Evolutionary conservation across 2,888 invertebrate species (phyloP).

Genomic region (Buathra laborator): DNA sequence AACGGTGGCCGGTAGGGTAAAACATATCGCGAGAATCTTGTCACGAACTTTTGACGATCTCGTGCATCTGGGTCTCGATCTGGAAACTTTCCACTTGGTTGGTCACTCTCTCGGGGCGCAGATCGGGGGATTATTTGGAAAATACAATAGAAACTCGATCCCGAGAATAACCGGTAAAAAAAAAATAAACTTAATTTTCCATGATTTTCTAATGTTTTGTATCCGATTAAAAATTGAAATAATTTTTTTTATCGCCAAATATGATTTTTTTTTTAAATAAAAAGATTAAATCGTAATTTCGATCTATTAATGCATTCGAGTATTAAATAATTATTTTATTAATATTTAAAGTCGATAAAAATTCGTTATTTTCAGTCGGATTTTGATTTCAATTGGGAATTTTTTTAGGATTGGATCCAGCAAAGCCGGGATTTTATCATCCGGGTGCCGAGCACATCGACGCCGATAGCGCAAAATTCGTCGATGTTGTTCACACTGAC

Average conservation of each 20-base stretch:
- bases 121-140: conserved; percentile 73
- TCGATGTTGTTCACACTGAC: conserved; percentile 79
- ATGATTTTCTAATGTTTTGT: not conserved
- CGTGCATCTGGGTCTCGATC: conserved; percentile 66
- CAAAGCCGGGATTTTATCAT: conserved; percentile 77
- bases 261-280: not conserved
- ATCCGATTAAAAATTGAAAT: not conserved
- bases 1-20: conserved; percentile 52
- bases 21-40: conserved; percentile 68
- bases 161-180: conserved; percentile 76
- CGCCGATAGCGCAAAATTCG: conserved; percentile 70
- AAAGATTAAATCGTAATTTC: too few species aligned
- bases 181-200: too few species aligned
- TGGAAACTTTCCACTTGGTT: conserved; percentile 73
- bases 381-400: not conserved
- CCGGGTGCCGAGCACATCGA: conserved; percentile 73
- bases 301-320: too few species aligned
- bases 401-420: conserved; percentile 77
- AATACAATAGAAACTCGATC: conserved; percentile 65
- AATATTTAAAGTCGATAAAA: not conserved
- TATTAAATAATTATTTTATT: not conserved
- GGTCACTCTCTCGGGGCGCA: conserved; percentile 79
- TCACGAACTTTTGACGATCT: conserved; percentile 69
- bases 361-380: not conserved
- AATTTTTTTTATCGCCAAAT: not conserved